These are phyloP conservation scores for Poecilia gillii DNA, from an alignment of 2,797 vertebrate genomes.

Conservation along the genomic window DNA sequence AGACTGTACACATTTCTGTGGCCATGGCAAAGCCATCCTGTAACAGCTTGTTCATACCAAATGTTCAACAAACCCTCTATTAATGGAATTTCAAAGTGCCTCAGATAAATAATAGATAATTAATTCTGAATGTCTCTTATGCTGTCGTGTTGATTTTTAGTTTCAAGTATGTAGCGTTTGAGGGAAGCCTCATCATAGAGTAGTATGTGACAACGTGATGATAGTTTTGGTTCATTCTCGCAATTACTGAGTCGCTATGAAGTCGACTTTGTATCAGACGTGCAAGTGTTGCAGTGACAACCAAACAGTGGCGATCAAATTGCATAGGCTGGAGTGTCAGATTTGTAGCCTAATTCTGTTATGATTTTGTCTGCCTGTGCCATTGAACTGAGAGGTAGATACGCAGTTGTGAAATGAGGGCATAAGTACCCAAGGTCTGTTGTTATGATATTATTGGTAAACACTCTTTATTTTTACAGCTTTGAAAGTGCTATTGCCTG, in stretches of 20 bases:
- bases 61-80: not conserved
- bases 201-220: not conserved
- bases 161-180: not conserved
- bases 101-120: not conserved
- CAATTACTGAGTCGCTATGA: not conserved
- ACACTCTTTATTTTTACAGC: constrained; percentile 20
- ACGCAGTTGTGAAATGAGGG: not conserved
- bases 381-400: not conserved
- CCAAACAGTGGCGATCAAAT: not conserved
- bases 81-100: not conserved
- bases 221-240: not conserved
- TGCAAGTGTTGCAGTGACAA: not conserved
- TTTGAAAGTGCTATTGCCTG: constrained; percentile 48
- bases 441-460: not conserved
- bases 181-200: not conserved
- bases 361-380: not conserved
- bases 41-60: not conserved
- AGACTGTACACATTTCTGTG: not conserved
- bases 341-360: not conserved
- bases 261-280: not conserved
- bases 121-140: not conserved
- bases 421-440: not conserved
- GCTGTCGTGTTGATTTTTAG: not conserved
- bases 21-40: not conserved
- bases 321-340: not conserved